Percentiles rank a stretch among this genome's conserved stretches.
phyloP scores from a whole-genome alignment of 2,113 vertebrate species.

The Lagenorhynchus albirostris region DNA sequence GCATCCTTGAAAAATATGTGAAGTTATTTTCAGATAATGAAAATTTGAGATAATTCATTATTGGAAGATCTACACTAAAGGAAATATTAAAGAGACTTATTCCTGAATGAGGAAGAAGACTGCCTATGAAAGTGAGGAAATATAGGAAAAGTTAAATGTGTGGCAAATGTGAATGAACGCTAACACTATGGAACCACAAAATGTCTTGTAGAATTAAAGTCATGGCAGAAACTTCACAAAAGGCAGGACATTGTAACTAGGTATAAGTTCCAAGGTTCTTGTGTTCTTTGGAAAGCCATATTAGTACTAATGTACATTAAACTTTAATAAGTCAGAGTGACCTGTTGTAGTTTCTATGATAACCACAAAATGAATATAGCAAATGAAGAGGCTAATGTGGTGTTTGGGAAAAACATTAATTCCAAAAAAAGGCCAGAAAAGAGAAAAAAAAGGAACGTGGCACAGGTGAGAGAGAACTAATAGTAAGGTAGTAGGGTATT shows the following conservation, averaged over 20 bases:
- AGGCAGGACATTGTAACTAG: neutral
- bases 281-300: neutral
- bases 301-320: neutral
- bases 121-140: neutral
- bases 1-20: neutral
- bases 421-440: neutral
- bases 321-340: neutral
- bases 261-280: neutral
- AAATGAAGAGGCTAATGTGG: neutral
- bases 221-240: neutral
- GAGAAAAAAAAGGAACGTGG: neutral
- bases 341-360: neutral
- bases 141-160: neutral
- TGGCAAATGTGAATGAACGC: neutral
- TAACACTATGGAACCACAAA: too few species aligned
- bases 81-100: neutral
- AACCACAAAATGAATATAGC: neutral
- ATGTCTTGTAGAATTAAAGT: neutral
- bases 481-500: neutral
- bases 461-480: neutral
- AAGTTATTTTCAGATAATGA: neutral
- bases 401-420: neutral
- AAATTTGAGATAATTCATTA: neutral
- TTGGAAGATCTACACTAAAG: neutral
- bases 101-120: neutral